Conservation (phyloP, 2,888 invertebrate genomes). For the Diogma glabrata region DNA sequence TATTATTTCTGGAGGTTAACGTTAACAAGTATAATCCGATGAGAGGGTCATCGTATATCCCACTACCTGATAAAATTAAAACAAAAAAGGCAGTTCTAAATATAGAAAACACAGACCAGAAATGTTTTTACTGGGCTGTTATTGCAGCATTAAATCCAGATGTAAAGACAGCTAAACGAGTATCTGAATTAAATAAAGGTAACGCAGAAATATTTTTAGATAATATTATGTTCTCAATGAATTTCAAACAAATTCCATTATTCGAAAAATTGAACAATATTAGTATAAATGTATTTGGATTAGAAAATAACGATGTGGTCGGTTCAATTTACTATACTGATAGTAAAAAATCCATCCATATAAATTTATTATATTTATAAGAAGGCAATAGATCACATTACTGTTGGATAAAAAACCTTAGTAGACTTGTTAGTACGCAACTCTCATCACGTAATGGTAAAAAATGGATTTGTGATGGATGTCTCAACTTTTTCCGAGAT, state of each 20-base stretch:
- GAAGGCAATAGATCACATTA: background rate
- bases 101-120: background rate
- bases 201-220: slow-evolving; percentile 12
- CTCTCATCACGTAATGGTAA: background rate
- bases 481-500: background rate
- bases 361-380: slow-evolving; percentile 20
- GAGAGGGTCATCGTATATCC: background rate
- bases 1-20: background rate
- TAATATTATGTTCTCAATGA: slow-evolving; percentile 21
- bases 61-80: background rate
- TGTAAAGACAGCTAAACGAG: background rate
- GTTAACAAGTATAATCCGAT: background rate
- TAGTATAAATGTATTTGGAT: slow-evolving; percentile 15
- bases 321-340: slow-evolving; percentile 15
- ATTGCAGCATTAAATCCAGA: background rate
- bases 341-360: slow-evolving; percentile 20
- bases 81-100: background rate
- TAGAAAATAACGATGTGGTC: slow-evolving; percentile 18
- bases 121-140: background rate
- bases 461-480: slow-evolving; percentile 1
- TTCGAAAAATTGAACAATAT: slow-evolving; percentile 21
- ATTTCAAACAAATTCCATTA: slow-evolving; percentile 21
- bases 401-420: background rate
- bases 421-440: background rate
- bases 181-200: background rate